Conservation (phyloP, 2,797 vertebrate genomes). For the Toxotes lorentzi region DNA sequence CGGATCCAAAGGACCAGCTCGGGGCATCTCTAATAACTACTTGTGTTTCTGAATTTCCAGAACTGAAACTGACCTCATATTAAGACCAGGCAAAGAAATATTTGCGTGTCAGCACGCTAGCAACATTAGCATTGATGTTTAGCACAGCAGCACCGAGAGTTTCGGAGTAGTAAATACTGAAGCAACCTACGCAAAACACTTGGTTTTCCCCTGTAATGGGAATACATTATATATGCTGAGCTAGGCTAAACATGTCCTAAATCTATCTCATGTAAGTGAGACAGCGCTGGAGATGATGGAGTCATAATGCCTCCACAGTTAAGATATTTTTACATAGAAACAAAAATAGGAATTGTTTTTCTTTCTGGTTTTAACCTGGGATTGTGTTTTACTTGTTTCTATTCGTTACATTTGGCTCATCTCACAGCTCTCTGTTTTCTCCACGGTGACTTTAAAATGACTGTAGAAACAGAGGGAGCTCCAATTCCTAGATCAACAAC, state of each 20-base stretch:
- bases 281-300: not conserved
- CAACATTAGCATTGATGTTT: not conserved
- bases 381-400: not conserved
- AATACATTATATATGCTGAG: not conserved
- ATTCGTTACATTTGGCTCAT: constrained; percentile 1
- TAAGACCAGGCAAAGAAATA: no score
- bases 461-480: constrained; percentile 46
- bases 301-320: not conserved
- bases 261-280: not conserved
- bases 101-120: not conserved
- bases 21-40: no score
- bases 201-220: not conserved
- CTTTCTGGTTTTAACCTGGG: not conserved
- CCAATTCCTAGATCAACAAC: constrained; percentile 52
- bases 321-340: no score
- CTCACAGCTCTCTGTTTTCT: constrained; percentile 8
- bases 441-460: constrained; percentile 42
- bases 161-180: no score
- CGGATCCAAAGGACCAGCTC: no score
- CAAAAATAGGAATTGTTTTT: no score
- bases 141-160: not conserved
- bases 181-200: no score
- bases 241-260: not conserved
- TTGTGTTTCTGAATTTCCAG: not conserved
- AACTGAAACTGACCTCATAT: not conserved